Base-by-base conservation (phyloP, 2,113 vertebrate species). In the Nansenia antarctica region DNA sequence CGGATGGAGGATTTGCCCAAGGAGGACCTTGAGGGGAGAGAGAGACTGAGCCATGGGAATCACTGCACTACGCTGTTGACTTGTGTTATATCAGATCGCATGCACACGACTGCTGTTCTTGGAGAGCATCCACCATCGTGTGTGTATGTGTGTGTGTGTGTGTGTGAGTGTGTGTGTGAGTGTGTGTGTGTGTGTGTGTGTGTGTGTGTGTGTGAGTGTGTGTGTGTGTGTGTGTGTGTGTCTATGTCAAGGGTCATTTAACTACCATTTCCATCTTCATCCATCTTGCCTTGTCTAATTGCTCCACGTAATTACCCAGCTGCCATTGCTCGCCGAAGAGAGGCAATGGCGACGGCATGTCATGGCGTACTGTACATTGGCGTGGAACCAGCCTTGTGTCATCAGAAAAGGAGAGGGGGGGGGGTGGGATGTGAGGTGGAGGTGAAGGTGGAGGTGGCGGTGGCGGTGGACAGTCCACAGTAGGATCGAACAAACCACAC, bases 1-100 rank as follows among this genome's bases (percentile, higher is more conserved):
- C 65, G 22, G 29, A 59, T 45, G 66, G 42, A 65, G 37, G 45
- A 62, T 62, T 70, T 62, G 30, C 11, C 45, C 32, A 2, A 61
- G 66, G 24, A n/a, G n/a, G 14, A 24, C 60, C 57, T 59, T 78
- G 76, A 73, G 57, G 27, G 62, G 67, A 67, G 78, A 60, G 49
- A 67, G 35, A 29, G 68, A 52, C 49, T 2, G 49, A 18, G 62
- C 49, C n/a, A 27, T 53, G 42, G 2, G 72, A 59, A 79, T 70
- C 79, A 59, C 74, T 65, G 15, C n/a, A n/a, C n/a, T 76, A 76
- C 82, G 85, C 73, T 79, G 69, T 55, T 84, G 75, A 80, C 42
- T 53, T 31, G n/a, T 29, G 35, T 45, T 57, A 61, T 57, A 54
- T 12, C 29, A 11, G 27, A 30, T 15, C 55, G 9, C 15, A 30